phyloP scores from a whole-genome alignment of 2,888 invertebrate genomes.

The Byasa hedistus region DNA sequence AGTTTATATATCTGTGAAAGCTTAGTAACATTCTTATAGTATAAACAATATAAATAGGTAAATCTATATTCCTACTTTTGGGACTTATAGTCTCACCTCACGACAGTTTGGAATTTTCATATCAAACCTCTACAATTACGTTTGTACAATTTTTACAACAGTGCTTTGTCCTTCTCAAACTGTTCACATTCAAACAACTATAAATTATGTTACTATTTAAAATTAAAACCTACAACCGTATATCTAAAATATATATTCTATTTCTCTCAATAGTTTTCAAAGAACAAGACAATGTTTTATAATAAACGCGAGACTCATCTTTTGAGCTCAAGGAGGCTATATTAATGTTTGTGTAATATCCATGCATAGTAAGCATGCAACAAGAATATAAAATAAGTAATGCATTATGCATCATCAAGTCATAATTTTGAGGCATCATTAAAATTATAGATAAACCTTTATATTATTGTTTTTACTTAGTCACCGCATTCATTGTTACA shows the following conservation, averaged over 20 bases:
- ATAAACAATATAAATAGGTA: no score
- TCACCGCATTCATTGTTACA: not conserved
- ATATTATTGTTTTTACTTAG: not conserved
- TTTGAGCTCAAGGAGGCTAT: conserved; percentile 26
- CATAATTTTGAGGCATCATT: not conserved
- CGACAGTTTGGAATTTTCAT: no score
- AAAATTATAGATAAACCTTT: conserved; percentile 4
- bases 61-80: no score
- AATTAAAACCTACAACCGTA: not conserved
- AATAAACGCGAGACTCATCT: not conserved
- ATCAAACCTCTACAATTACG: no score
- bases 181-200: no score
- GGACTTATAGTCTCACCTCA: no score
- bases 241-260: not conserved
- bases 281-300: conserved; percentile 1
- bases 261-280: not conserved
- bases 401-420: conserved; percentile 7
- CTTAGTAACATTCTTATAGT: no score
- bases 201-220: no score
- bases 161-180: no score
- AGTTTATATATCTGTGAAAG: no score
- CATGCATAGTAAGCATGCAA: conserved; percentile 17
- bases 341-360: conserved; percentile 10
- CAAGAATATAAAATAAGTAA: conserved; percentile 16
- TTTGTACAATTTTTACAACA: no score